Percentiles rank a stretch among this genome's conserved stretches.
Evolutionary conservation across 1,140 invertebrate species (phyloP).

Genomic region (Saxidomus purpurata): DNA sequence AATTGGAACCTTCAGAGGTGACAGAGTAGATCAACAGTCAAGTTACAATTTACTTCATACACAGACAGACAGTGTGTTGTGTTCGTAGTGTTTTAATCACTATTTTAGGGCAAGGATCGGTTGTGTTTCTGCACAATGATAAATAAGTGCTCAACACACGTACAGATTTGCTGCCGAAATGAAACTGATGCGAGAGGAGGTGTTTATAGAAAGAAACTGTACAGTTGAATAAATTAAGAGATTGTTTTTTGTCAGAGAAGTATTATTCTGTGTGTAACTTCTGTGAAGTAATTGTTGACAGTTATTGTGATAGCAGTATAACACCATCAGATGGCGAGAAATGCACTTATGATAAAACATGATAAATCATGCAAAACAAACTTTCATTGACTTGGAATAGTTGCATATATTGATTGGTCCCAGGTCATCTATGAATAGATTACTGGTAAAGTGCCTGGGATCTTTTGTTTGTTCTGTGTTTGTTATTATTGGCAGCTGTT

Average conservation of each 20-base stretch:
- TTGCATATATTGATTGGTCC: background rate
- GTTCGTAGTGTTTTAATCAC: background rate
- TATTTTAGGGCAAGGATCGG: background rate
- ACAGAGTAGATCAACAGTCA: background rate
- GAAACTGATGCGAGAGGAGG: too few species aligned
- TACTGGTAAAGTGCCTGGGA: background rate
- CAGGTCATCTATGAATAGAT: background rate
- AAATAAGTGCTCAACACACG: background rate
- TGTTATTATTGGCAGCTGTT: conserved; percentile 47
- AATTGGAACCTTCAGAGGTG: conserved; percentile 60
- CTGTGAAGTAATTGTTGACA: conserved; percentile 4
- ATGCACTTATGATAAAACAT: conserved; percentile 4
- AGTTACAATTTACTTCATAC: too few species aligned
- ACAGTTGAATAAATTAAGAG: conserved; percentile 15
- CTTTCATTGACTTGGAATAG: background rate
- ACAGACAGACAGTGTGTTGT: background rate
- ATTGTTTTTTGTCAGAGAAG: background rate
- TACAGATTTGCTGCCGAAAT: background rate
- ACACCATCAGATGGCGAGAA: background rate
- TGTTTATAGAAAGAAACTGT: too few species aligned
- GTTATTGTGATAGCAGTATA: conserved; percentile 16
- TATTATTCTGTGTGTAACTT: conserved; percentile 14
- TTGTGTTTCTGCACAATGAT: background rate
- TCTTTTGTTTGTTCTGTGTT: conserved; percentile 7
- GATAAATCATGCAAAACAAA: background rate